These are phyloP conservation scores for Thomomys bottae DNA, from an alignment of 2,113 vertebrate species.

Conservation along the genomic window DNA sequence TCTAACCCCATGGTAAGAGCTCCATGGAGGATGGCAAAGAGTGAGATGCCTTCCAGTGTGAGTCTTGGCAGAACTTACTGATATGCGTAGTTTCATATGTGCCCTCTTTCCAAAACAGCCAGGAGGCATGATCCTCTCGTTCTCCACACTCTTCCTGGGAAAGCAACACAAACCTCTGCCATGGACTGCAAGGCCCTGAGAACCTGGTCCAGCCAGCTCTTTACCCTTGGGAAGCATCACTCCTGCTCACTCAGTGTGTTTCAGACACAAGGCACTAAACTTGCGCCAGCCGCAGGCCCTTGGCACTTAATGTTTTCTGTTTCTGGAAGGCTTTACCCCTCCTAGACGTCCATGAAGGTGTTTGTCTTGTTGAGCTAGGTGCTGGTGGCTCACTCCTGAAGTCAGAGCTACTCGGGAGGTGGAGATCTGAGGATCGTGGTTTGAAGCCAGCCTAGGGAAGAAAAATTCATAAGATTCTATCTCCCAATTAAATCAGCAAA, in stretches of 20 bases:
- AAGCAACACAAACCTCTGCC: background rate
- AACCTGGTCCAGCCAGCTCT: no score
- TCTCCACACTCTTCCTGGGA: background rate
- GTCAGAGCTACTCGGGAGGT: no score
- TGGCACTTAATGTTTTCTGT: background rate
- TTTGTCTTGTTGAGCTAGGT: no score
- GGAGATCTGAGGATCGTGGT: no score
- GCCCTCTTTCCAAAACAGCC: background rate
- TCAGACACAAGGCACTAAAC: no score
- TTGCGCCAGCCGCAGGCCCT: background rate
- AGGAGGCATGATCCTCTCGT: background rate
- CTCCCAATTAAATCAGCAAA: no score
- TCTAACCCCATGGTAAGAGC: background rate
- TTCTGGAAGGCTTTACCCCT: background rate
- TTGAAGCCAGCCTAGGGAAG: no score
- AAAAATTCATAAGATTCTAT: no score
- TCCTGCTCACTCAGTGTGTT: background rate
- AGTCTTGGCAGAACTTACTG: background rate
- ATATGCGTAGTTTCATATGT: background rate
- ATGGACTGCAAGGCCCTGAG: background rate
- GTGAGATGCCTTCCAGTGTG: no score
- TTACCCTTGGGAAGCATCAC: background rate
- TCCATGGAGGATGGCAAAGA: no score
- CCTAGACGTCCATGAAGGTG: no score
- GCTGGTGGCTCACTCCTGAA: no score